Conservation (phyloP, 2,797 vertebrate genomes). For the Glyptemys insculpta region DNA sequence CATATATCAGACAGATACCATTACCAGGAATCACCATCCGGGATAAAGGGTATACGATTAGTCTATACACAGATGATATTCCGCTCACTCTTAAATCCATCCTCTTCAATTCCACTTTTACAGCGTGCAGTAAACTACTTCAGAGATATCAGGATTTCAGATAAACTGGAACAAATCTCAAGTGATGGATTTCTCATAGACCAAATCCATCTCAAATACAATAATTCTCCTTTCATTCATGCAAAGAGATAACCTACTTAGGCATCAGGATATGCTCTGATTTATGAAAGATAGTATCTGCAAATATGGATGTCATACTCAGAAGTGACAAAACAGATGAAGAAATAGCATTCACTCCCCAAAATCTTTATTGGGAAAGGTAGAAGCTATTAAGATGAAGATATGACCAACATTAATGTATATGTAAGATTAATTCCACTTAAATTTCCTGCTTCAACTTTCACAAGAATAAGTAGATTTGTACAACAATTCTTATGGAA, state of each 20-base stretch:
- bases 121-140: no score
- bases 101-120: neutral
- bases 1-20: neutral
- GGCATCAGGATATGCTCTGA: neutral
- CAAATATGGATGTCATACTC: neutral
- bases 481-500: neutral
- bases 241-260: neutral
- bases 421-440: neutral
- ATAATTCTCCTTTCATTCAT: neutral
- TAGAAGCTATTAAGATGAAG: neutral
- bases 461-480: neutral
- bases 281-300: neutral
- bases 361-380: neutral
- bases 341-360: neutral
- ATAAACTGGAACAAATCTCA: neutral
- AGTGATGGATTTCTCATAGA: neutral
- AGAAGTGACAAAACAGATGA: neutral
- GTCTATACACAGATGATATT: neutral
- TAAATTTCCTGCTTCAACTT: neutral
- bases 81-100: neutral
- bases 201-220: neutral
- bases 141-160: neutral
- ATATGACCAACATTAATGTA: neutral
- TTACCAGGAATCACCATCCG: neutral
- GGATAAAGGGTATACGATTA: neutral